A percentile compares a stretch with the other conserved stretches of the same genome.
phyloP scores from a whole-genome alignment of 2,113 vertebrate genomes.

The Tringa solitaria region DNA sequence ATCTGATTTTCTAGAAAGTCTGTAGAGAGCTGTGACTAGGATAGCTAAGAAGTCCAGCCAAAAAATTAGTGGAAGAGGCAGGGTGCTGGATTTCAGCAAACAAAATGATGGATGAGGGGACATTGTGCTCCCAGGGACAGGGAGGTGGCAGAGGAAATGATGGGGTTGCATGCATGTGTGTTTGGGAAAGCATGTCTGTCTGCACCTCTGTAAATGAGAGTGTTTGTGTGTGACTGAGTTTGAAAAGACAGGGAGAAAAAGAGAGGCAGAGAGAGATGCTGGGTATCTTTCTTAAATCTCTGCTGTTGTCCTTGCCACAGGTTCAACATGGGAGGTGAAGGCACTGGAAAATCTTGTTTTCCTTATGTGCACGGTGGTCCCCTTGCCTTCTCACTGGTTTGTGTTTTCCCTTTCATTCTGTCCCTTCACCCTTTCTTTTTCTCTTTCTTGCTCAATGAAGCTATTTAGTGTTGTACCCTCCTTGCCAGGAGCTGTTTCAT shows the following conservation, averaged over 20 bases:
- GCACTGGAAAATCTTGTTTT: background rate
- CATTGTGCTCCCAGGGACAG: fast-evolving
- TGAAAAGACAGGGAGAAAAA: background rate
- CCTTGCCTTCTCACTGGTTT: background rate
- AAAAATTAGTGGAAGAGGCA: background rate
- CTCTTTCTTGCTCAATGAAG: background rate
- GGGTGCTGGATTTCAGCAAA: background rate
- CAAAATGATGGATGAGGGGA: background rate
- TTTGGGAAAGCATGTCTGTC: background rate
- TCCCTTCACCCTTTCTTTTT: background rate
- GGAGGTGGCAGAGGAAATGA: background rate
- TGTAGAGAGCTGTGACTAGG: background rate
- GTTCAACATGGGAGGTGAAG: background rate
- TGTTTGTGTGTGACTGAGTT: background rate
- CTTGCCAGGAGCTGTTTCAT: slow-evolving; percentile 43
- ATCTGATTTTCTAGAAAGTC: background rate
- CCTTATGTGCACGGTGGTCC: background rate
- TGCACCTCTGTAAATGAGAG: background rate
- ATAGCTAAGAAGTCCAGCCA: background rate
- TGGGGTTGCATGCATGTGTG: background rate
- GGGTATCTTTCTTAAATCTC: background rate
- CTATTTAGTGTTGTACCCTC: background rate
- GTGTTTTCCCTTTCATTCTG: background rate
- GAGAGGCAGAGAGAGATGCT: background rate
- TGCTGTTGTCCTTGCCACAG: background rate